Evolutionary conservation across 2,888 invertebrate genomes (phyloP).

Genomic region (Poecilobothrus nobilitatus): DNA sequence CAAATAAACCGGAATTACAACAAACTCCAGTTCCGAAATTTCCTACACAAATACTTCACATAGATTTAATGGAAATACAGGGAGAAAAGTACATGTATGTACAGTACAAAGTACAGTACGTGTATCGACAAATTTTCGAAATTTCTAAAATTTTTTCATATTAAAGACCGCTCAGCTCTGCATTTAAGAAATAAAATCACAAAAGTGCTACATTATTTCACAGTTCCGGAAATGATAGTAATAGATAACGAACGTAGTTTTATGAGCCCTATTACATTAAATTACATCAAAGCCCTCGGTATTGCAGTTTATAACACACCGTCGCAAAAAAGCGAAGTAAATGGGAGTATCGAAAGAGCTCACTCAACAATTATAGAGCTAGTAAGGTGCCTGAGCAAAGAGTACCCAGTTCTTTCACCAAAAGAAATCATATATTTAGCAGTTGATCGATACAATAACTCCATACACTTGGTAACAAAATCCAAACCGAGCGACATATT

Average conservation of each 20-base stretch:
- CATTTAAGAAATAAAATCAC: slow-evolving; percentile 21
- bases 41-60: slow-evolving; percentile 7
- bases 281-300: slow-evolving; percentile 21
- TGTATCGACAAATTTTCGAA: slow-evolving; percentile 12
- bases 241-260: slow-evolving; percentile 22
- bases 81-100: slow-evolving; percentile 10
- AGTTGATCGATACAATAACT: slow-evolving; percentile 19
- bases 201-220: slow-evolving; percentile 20
- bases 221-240: slow-evolving; percentile 20
- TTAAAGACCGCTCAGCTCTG: neutral
- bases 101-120: too few relatives aligned
- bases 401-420: slow-evolving; percentile 12
- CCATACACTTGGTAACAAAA: slow-evolving; percentile 21
- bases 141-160: slow-evolving; percentile 2
- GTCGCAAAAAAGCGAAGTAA: too few relatives aligned
- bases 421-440: slow-evolving; percentile 13
- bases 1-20: slow-evolving; percentile 18
- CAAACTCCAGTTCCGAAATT: slow-evolving; percentile 19
- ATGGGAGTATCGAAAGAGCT: too few relatives aligned
- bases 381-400: too few relatives aligned
- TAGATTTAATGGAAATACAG: slow-evolving; percentile 11
- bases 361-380: too few relatives aligned
- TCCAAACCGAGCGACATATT: slow-evolving; percentile 21
- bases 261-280: slow-evolving; percentile 20
- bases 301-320: too few relatives aligned